Conservation (phyloP, 2,888 invertebrate genomes). For the Perizoma flavofasciatum region DNA sequence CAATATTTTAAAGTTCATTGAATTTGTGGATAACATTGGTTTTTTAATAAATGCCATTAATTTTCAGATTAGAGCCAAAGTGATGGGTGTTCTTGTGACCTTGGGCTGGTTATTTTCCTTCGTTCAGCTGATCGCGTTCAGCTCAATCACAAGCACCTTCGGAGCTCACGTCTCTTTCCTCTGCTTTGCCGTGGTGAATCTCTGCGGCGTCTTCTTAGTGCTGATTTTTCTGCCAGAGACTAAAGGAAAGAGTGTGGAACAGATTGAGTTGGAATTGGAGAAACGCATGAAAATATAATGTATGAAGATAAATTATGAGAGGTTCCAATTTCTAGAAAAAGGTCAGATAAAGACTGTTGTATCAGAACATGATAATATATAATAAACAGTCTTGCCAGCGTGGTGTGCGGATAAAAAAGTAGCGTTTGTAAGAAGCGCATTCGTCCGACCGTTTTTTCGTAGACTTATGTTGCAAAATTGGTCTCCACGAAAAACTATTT, state of each 20-base stretch:
- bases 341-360: too few species aligned
- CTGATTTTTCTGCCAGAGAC: slow-evolving; percentile 67
- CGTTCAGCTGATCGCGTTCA: slow-evolving; percentile 46
- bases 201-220: slow-evolving; percentile 52
- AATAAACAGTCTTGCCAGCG: too few species aligned
- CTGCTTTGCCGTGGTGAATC: slow-evolving; percentile 57
- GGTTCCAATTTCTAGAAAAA: too few species aligned
- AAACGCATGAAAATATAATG: slow-evolving; percentile 22
- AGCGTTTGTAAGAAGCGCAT: too few species aligned
- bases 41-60: not conserved
- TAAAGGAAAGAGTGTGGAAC: slow-evolving; percentile 61
- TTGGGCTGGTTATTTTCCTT: slow-evolving; percentile 51
- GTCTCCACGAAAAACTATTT: too few species aligned
- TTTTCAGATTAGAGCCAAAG: slow-evolving; percentile 59
- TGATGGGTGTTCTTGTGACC: slow-evolving; percentile 51
- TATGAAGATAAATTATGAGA: not conserved
- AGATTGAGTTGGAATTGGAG: slow-evolving; percentile 51
- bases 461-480: too few species aligned
- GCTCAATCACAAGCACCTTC: slow-evolving; percentile 43
- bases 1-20: too few species aligned
- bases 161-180: slow-evolving; percentile 63
- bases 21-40: too few species aligned
- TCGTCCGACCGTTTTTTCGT: too few species aligned
- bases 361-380: too few species aligned
- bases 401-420: too few species aligned